Evolutionary conservation across 2,113 vertebrate genomes (phyloP), one percentile per base, ranked within the genome.

Genomic region (Nanorana parkeri): DNA sequence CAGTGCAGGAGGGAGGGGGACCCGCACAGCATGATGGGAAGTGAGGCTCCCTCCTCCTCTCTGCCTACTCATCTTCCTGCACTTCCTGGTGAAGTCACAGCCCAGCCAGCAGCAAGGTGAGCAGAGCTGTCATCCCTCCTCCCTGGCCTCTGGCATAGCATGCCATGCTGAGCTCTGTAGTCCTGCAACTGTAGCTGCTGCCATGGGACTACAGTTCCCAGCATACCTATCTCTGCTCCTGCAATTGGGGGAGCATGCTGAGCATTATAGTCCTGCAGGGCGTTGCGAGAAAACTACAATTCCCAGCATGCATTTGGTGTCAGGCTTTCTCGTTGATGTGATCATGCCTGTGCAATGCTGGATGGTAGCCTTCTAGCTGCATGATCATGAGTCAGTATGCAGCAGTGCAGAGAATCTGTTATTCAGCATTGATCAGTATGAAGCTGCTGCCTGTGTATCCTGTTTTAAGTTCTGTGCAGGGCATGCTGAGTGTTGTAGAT

Each of bases 11-110:
- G 54, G 19, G 36, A 32, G 74, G 29, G 19, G 36, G 21, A 5
- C 1, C 51, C 54, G 63, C 61, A 29, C 26, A 17, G 77, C 11
- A 68, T 78, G 63, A 64, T 68, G 77, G 77, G 77, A 55, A 21
- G 7, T n/a, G 4, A 15, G 28, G 17, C 11, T 26, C 21, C 36
- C 67, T 5, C 36, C 66, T 24, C 68, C 8, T 24, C 41, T 11
- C 41, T 13, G 5, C 41, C 32, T 47, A 47, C 23, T 54, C 23
- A 52, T 23, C 58, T 16, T 26, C 26, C 21, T 47, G 3, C 75
- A 64, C 75, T 77, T 77, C 75, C 75, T 64, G 60, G 36, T 52
- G n/a, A 23, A 26, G 23, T 28, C 52, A 3, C 51, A 56, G 69
- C 41, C 47, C 67, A n/a, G 21, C 67, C 67, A 26, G 68, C 58